Conservation (phyloP, 2,888 invertebrate species). For the Brachyptera putata region DNA sequence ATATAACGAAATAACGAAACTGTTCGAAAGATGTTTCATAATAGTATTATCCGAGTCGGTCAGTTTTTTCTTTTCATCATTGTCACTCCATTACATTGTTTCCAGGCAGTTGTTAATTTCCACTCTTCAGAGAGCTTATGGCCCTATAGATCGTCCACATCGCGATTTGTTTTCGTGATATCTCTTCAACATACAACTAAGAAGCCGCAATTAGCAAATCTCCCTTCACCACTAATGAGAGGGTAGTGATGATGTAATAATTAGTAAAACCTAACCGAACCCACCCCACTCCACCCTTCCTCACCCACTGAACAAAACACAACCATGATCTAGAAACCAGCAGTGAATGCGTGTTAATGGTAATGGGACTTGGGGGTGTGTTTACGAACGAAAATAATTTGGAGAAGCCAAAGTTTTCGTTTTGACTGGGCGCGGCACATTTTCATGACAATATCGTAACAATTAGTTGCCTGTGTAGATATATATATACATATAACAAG, state of each 20-base stretch:
- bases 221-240: slow-evolving; percentile 11
- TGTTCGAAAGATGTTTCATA: too few relatives aligned
- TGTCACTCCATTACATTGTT: too few relatives aligned
- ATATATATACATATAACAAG: too few relatives aligned
- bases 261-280: neutral
- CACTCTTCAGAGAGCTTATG: too few relatives aligned
- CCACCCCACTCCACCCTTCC: neutral
- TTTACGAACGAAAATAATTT: neutral
- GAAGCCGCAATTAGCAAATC: neutral
- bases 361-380: slow-evolving; percentile 9
- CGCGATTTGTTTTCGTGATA: neutral
- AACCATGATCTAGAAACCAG: too few relatives aligned
- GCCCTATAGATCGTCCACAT: too few relatives aligned
- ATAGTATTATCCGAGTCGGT: too few relatives aligned
- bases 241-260: slow-evolving; percentile 1
- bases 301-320: too few relatives aligned
- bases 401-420: neutral
- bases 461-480: neutral
- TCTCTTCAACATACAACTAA: too few relatives aligned
- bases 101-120: too few relatives aligned
- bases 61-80: too few relatives aligned
- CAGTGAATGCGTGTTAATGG: slow-evolving; percentile 7
- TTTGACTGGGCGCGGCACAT: neutral
- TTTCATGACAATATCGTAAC: slow-evolving; percentile 11
- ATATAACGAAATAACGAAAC: too few relatives aligned